Evolutionary conservation across 2,888 invertebrate genomes (phyloP), one percentile per base, ranked within the genome.

Genomic region (Machimus atricapillus): DNA sequence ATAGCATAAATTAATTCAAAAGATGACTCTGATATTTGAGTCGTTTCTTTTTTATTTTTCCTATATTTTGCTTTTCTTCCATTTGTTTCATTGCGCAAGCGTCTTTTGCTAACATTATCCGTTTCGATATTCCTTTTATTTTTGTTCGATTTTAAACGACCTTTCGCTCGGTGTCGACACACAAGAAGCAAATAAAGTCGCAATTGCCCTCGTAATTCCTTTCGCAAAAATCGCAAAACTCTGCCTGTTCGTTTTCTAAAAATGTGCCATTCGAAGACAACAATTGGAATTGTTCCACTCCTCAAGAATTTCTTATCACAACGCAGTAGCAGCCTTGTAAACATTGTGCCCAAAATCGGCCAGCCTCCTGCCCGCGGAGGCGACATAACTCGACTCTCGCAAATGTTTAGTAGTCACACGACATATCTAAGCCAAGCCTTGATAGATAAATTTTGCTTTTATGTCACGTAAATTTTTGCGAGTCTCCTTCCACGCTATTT

Each of bases 371-470:
- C 66, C 23, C 27, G 2, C 66, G 19, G 8, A 66, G 66, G 4
- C 66, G 66, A 66, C 23, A 46, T 23, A 56, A 31, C 14, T 46
- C 5, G 34, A 27, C 34, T 81, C 37, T 43, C 23, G 66, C 37
- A 16, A 40, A 16, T 85, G 19, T 85, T 85, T 85, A 85, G 85
- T 85, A 85, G 85, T 85, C 85, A 85, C 27, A 40, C 74, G 31
- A 27, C 85, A 85, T 19, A 52, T 85, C 73, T 19, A 85, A 74
- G 74, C 74, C 85, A 74, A 85, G 74, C 85, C 85, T 85, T 85
- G 85, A 85, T 85, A 85, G 85, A 52, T 46, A 76, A 66, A 85
- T 74, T 85, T 85, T 46, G 85, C 66, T 85, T 85, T 74, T 85
- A 74, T 85, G 85, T 85, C 85, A 85, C 85, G 85, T 85, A 85